Conservation (phyloP, 2,113 vertebrate species). For the Hemibagrus wyckioides region DNA sequence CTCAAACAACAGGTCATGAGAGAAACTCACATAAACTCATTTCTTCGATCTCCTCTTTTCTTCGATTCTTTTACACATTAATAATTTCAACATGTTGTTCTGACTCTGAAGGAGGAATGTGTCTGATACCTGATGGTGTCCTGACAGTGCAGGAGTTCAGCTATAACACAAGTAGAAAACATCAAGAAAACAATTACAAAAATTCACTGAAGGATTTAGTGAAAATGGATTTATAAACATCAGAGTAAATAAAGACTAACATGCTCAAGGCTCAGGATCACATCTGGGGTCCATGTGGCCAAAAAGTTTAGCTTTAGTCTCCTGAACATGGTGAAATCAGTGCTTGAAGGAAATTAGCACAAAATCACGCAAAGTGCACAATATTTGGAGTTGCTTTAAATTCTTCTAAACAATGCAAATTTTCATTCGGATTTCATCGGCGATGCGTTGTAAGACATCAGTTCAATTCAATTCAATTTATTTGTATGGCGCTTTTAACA, state of each 20-base stretch:
- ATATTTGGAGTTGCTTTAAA: too few species aligned
- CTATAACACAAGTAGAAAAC: background rate
- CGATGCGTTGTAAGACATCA: too few species aligned
- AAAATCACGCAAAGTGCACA: too few species aligned
- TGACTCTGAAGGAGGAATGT: background rate
- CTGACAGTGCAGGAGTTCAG: background rate
- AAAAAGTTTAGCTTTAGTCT: too few species aligned
- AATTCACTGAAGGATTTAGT: background rate
- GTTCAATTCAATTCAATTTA: too few species aligned
- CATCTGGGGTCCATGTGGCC: background rate
- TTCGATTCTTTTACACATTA: background rate
- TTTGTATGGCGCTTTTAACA: too few species aligned
- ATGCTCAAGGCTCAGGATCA: background rate
- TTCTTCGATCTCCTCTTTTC: background rate
- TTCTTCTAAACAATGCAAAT: too few species aligned
- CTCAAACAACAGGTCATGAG: background rate
- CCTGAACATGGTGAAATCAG: background rate
- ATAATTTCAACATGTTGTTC: background rate
- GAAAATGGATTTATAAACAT: background rate
- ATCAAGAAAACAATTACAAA: background rate
- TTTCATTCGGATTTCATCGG: too few species aligned
- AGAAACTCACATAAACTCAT: background rate
- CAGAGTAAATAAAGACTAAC: background rate
- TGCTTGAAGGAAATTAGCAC: too few species aligned
- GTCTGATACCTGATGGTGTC: background rate